Evolutionary conservation across 2,888 invertebrate species (phyloP).

Genomic region (Drosophila picticornis): DNA sequence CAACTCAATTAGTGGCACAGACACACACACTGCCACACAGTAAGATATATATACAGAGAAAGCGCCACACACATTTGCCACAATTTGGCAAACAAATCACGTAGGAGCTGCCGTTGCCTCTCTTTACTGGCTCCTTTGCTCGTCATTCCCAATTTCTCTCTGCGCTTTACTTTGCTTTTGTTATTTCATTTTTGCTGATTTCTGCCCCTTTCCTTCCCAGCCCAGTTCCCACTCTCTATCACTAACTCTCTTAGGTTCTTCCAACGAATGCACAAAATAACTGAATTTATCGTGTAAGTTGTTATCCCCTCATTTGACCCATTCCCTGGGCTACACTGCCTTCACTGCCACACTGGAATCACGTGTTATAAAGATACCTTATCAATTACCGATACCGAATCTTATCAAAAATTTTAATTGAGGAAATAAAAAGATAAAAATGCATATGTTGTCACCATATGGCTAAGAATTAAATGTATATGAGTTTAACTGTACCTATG

Average conservation of each 20-base stretch:
- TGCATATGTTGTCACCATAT: background rate
- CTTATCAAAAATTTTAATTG: background rate
- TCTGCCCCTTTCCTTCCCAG: background rate
- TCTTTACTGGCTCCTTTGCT: background rate
- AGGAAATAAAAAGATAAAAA: background rate
- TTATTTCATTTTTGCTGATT: slow-evolving; percentile 61
- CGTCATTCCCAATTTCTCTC: background rate
- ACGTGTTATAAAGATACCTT: background rate
- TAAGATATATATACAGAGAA: slow-evolving; percentile 5
- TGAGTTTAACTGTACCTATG: background rate
- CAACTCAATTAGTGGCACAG: slow-evolving; percentile 53
- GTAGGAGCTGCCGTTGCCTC: slow-evolving; percentile 51
- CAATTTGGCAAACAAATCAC: slow-evolving; percentile 78
- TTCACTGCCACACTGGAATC: background rate
- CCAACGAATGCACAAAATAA: slow-evolving; percentile 26
- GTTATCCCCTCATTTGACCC: slow-evolving; percentile 4
- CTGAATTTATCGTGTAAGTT: slow-evolving; percentile 45
- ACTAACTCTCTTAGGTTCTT: slow-evolving; percentile 2
- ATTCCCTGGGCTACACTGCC: background rate
- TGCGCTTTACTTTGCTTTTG: slow-evolving; percentile 36
- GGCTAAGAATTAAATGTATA: background rate
- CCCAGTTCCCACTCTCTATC: background rate
- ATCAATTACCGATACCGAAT: background rate
- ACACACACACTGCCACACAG: slow-evolving; percentile 21
- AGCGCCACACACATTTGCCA: slow-evolving; percentile 62